phyloP scores from a whole-genome alignment of 2,113 vertebrate genomes.

The Ctenodactylus gundi region DNA sequence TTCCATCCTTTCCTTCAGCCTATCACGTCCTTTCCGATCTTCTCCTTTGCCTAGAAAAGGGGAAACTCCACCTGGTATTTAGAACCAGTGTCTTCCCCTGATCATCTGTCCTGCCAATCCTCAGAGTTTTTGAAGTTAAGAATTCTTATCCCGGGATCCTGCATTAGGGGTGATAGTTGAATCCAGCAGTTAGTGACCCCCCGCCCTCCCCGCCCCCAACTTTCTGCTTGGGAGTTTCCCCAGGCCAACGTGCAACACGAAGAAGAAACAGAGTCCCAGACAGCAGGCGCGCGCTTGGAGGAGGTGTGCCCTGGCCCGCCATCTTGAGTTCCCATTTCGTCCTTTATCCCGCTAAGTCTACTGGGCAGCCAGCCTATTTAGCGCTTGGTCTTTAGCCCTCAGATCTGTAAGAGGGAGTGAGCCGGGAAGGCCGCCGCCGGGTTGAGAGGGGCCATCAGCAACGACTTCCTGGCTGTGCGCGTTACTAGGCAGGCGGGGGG shows the following conservation, averaged over 20 bases:
- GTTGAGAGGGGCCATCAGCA: neutral
- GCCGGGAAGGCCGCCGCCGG: neutral
- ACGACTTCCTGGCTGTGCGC: neutral
- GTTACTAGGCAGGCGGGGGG: neutral
- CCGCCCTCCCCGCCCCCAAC: neutral
- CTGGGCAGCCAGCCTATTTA: neutral
- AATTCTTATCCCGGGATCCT: conserved; percentile 18
- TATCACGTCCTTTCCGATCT: neutral
- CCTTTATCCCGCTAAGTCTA: neutral
- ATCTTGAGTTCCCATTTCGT: conserved; percentile 22
- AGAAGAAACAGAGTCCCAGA: neutral
- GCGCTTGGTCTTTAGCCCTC: neutral
- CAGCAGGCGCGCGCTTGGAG: neutral
- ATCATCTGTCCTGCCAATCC: neutral
- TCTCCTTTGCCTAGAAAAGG: neutral
- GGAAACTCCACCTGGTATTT: neutral
- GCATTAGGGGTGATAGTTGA: neutral
- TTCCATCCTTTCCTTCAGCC: neutral
- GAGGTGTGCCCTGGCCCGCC: neutral
- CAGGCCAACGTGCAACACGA: neutral
- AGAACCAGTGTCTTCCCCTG: neutral
- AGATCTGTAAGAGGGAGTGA: conserved; percentile 32
- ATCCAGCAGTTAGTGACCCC: neutral
- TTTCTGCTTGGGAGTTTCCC: neutral
- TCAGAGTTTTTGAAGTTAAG: conserved; percentile 36